Conservation (phyloP, 2,888 invertebrate genomes). For the Galerucella calmariensis region DNA sequence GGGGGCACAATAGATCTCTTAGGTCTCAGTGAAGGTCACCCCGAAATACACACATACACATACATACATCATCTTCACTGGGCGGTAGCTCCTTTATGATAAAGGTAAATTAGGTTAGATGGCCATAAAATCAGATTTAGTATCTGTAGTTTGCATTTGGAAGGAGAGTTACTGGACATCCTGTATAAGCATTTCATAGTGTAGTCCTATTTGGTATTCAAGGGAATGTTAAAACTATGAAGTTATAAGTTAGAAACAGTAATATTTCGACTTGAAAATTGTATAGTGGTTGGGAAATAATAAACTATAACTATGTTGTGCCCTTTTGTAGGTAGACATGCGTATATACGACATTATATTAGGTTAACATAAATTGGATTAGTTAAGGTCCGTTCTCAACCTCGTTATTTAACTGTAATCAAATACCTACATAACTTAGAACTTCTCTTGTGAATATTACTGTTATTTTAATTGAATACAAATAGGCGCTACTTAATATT, state of each 20-base stretch:
- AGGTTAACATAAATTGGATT: constrained; percentile 4
- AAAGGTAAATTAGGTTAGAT: no score
- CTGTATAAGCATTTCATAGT: no score
- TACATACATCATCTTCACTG: no score
- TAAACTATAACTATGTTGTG: background rate
- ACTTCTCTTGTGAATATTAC: background rate
- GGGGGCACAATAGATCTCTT: no score
- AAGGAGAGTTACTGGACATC: no score
- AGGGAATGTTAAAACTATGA: background rate
- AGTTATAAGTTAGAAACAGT: background rate
- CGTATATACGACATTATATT: background rate
- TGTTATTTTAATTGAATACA: constrained; percentile 3
- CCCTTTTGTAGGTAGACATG: background rate
- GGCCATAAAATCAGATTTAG: no score
- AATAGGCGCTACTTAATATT: background rate
- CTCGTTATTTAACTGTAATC: constrained; percentile 7
- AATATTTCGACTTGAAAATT: background rate
- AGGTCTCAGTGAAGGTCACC: no score
- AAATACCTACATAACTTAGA: background rate
- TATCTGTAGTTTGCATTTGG: no score
- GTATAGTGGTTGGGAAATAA: background rate
- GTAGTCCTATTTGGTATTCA: no score
- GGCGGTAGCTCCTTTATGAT: no score
- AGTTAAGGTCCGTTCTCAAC: background rate
- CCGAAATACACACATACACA: no score